Evolutionary conservation across 1,140 invertebrate species (phyloP), one percentile per base, ranked within the genome.

Genomic region (Ganaspis sp.): DNA sequence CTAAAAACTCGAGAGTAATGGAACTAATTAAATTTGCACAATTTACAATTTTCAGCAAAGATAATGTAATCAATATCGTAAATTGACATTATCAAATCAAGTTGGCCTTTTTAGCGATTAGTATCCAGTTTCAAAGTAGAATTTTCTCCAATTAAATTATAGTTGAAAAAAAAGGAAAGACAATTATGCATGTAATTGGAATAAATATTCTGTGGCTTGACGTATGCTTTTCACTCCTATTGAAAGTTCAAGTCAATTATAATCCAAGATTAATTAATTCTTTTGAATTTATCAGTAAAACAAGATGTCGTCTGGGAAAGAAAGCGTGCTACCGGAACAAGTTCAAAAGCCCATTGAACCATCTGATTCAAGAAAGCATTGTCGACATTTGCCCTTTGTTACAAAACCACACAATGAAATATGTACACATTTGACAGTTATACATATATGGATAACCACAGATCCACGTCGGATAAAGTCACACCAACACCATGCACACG

Each of bases 371-470:
- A 64, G 58, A 29, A 64, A 64, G 58, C 58, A 29, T 64, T 64
- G 26, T 64, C 58, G 54, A 64, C 54, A 64, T 64, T 64, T 64
- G 54, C 54, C 54, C 54, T 64, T 64, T 29, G 9, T 64, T 64
- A 58, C 9, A 26, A 11, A 54, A 21, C n/a, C 17, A 21, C 9
- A 21, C 19, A 21, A 58, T 26, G 11, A 12, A 26, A 58, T 26
- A 58, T 29, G n/a, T n/a, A 53, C 19, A 11, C 21, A 64, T 23
- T 26, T 64, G 54, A 64, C 23, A 64, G 26, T 64, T 64, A 11
- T 26, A 64, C 9, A 15, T 64, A n/a, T 45, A 45, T 12, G n/a
- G 17, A 5, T n/a, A 29, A 64, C 21, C 0, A 12, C 45, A 49
- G n/a, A 49, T 49, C 17, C 15, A 17, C 0, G n/a, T 5, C 45